These are phyloP conservation scores for Macroglossus sobrinus DNA, from an alignment of 2,113 vertebrate species.

Conservation along the genomic window DNA sequence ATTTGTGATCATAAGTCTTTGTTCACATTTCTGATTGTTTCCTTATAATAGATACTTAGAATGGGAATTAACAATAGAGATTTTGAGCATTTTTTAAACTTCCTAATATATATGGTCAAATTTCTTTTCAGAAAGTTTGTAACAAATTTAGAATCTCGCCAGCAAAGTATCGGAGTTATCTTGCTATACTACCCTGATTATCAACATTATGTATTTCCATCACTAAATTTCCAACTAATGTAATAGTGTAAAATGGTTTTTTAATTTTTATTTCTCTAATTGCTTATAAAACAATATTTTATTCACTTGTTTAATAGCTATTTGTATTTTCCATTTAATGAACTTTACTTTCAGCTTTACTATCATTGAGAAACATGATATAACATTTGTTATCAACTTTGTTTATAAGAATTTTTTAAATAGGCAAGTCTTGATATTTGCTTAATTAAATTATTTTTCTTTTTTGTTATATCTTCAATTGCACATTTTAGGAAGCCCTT, in stretches of 20 bases:
- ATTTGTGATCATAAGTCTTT: background rate
- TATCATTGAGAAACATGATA: background rate
- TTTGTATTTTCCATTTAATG: slow-evolving; percentile 26
- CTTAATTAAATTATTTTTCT: background rate
- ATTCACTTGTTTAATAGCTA: background rate
- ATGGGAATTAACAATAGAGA: background rate
- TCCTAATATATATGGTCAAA: background rate
- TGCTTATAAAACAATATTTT: background rate
- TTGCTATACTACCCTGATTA: background rate
- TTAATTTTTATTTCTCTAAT: background rate
- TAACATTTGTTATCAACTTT: slow-evolving; percentile 30
- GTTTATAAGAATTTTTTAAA: slow-evolving; percentile 24
- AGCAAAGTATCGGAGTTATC: background rate
- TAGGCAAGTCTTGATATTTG: background rate
- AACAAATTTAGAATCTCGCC: background rate
- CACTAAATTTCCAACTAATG: background rate
- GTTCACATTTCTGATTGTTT: background rate
- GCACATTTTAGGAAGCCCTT: background rate
- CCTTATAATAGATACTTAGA: background rate
- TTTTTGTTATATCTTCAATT: background rate
- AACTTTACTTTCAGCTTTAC: background rate
- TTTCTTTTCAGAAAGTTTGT: background rate
- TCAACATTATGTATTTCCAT: background rate
- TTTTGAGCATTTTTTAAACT: background rate
- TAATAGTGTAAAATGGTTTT: background rate